Evolutionary conservation across 2,797 vertebrate species (phyloP).

Genomic region (Scomberomorus guttatus): DNA sequence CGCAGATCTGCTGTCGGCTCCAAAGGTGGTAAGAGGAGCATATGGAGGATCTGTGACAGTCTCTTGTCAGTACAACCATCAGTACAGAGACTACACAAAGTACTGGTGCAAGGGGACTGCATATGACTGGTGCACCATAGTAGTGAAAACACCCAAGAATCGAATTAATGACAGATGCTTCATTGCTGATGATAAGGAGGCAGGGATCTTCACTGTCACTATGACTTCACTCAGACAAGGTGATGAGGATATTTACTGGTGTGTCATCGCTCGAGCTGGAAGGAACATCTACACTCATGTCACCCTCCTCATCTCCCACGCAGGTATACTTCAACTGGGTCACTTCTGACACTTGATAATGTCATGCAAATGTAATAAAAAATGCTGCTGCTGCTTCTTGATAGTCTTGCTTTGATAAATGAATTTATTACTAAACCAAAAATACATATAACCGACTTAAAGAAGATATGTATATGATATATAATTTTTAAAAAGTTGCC

Average conservation of each 20-base stretch:
- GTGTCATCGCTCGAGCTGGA: conserved; percentile 57
- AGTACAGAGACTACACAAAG: conserved; percentile 61
- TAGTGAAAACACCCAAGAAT: conserved; percentile 57
- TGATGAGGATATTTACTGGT: conserved; percentile 77
- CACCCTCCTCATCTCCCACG: conserved; percentile 39
- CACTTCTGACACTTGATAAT: not conserved
- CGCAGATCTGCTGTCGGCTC: conserved; percentile 52
- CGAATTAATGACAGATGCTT: not conserved
- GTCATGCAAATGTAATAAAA: not conserved
- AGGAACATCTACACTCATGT: conserved; percentile 48
- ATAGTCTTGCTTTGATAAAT: not conserved
- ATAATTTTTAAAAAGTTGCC: not conserved
- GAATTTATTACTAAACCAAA: not conserved
- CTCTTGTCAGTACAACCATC: conserved; percentile 56
- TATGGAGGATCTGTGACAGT: conserved; percentile 50
- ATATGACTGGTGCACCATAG: conserved; percentile 46
- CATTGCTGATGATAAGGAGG: conserved; percentile 65
- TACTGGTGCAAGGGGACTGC: conserved; percentile 78
- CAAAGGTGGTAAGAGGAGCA: conserved; percentile 39
- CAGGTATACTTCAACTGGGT: conserved; percentile 59
- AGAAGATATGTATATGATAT: not conserved
- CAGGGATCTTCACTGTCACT: conserved; percentile 67
- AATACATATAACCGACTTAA: not conserved
- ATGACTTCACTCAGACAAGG: conserved; percentile 57
- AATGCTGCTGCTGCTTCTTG: not conserved